A percentile compares a stretch with the other conserved stretches of the same genome.
phyloP scores from a whole-genome alignment of 2,888 invertebrate species.

The Sarcophaga carnaria region DNA sequence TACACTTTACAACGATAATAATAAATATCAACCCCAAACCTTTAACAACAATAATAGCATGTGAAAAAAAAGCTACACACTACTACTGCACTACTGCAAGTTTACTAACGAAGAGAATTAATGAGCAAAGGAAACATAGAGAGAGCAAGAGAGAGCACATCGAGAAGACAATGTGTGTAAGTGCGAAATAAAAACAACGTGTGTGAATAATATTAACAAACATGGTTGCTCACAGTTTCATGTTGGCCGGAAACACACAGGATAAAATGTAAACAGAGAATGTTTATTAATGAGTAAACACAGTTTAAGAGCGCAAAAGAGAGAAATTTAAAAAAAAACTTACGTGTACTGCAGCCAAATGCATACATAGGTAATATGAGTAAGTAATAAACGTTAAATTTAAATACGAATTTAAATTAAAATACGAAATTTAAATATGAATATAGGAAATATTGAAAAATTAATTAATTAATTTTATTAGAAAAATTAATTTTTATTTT shows the following conservation, averaged over 20 bases:
- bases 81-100: constrained; percentile 63
- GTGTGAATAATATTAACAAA: constrained; percentile 43
- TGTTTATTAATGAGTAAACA: background rate
- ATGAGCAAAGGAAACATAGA: constrained; percentile 19
- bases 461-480: too few species aligned
- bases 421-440: too few species aligned
- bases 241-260: constrained; percentile 60
- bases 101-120: constrained; percentile 39
- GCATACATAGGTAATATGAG: too few species aligned
- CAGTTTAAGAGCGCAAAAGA: background rate
- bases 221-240: background rate
- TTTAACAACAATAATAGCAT: constrained; percentile 32
- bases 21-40: constrained; percentile 44
- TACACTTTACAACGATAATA: constrained; percentile 9
- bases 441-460: too few species aligned
- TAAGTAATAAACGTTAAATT: too few species aligned
- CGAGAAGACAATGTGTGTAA: background rate
- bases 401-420: too few species aligned
- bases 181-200: background rate
- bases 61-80: constrained; percentile 37
- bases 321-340: constrained; percentile 20
- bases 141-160: constrained; percentile 31
- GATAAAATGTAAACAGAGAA: constrained; percentile 64
- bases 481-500: too few species aligned
- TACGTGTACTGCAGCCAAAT: too few species aligned